Percentiles rank a stretch among this genome's conserved stretches.
Evolutionary conservation across 2,113 vertebrate genomes (phyloP).

Genomic region (Dromiciops gliroides): DNA sequence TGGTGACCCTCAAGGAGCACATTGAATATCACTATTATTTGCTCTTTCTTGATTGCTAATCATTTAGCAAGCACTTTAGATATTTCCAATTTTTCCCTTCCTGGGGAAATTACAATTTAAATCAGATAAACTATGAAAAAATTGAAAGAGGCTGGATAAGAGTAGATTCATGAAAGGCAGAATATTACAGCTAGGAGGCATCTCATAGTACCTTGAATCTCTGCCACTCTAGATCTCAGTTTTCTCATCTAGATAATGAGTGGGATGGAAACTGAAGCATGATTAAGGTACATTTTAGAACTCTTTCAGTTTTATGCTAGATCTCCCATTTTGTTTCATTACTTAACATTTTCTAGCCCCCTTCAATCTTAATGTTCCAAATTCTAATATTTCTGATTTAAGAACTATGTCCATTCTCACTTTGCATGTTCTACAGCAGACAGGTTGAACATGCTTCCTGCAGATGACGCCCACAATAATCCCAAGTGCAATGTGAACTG

Average conservation of each 20-base stretch:
- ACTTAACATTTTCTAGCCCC: background rate
- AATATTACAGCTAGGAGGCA: background rate
- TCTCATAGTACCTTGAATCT: background rate
- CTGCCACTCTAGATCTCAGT: background rate
- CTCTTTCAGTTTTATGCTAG: background rate
- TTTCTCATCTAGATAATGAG: background rate
- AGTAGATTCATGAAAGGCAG: background rate
- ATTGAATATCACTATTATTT: background rate
- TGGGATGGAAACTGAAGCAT: background rate
- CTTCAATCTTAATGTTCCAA: background rate
- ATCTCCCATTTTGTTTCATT: background rate
- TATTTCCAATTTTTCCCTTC: background rate
- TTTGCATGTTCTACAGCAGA: background rate
- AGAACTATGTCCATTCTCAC: background rate
- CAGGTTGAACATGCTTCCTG: background rate
- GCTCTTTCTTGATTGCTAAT: slow-evolving; percentile 49
- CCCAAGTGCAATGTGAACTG: background rate
- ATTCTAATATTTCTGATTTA: background rate
- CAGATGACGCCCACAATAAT: background rate
- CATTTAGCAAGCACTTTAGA: slow-evolving; percentile 54
- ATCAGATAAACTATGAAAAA: background rate
- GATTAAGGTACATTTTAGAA: background rate
- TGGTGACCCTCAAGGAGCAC: background rate
- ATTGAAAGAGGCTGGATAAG: background rate
- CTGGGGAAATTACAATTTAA: slow-evolving; percentile 13